Conservation (phyloP, 2,888 invertebrate genomes). For the Drosophila affinis region DNA sequence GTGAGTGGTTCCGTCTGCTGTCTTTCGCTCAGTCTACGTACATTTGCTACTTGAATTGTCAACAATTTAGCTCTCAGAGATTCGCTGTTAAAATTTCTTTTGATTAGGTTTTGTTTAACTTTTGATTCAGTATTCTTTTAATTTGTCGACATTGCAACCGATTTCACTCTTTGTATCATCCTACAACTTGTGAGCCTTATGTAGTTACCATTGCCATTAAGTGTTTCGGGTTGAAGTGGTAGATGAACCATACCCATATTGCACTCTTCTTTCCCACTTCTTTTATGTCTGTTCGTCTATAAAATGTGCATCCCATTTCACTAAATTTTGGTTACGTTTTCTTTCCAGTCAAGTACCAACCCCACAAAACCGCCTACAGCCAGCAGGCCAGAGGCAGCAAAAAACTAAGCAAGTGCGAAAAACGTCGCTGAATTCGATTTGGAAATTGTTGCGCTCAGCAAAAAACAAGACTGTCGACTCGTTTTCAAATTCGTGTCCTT, state of each 20-base stretch:
- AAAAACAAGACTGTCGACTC: conserved; percentile 26
- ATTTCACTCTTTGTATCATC: background rate
- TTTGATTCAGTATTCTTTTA: too few species aligned
- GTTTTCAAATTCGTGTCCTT: conserved; percentile 15
- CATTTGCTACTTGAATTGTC: conserved; percentile 32
- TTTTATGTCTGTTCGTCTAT: background rate
- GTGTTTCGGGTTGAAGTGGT: too few species aligned
- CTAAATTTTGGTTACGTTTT: conserved; percentile 2
- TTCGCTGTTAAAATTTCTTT: conserved; percentile 15
- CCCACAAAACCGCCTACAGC: conserved; percentile 20
- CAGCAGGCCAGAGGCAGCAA: background rate
- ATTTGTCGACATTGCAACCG: too few species aligned
- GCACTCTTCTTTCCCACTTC: too few species aligned
- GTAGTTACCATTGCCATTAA: too few species aligned
- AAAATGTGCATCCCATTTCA: background rate
- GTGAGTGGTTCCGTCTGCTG: conserved; percentile 25
- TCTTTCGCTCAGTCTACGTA: background rate
- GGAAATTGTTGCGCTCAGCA: conserved; percentile 38
- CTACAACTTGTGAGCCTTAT: too few species aligned
- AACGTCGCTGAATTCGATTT: conserved; percentile 33
- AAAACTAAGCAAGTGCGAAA: conserved; percentile 38
- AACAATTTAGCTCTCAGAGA: conserved; percentile 21
- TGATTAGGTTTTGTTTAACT: conserved; percentile 4
- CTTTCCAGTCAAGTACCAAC: conserved; percentile 26
- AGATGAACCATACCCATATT: too few species aligned